These are phyloP conservation scores for Mythimna pallens DNA, from an alignment of 2,888 invertebrate genomes.

Conservation along the genomic window DNA sequence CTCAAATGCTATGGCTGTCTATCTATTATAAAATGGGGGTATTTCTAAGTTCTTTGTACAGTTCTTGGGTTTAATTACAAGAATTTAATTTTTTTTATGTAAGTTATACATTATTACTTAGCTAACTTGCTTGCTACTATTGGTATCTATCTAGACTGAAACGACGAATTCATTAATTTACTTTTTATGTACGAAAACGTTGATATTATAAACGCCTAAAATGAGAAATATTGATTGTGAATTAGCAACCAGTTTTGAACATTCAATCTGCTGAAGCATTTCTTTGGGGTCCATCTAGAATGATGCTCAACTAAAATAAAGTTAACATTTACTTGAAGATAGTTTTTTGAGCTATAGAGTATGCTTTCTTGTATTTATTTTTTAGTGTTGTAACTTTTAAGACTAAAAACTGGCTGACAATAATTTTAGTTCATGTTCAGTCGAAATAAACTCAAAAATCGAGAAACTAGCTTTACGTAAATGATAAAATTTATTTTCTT, in stretches of 20 bases:
- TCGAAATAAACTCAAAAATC: background rate
- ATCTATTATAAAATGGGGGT: conserved; percentile 18
- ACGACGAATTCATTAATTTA: background rate
- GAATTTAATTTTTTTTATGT: conserved; percentile 29
- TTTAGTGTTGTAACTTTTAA: conserved; percentile 5
- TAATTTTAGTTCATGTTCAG: background rate
- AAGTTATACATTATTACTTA: conserved; percentile 23
- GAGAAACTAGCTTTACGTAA: background rate
- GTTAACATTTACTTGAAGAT: conserved; percentile 3
- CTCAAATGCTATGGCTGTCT: conserved; percentile 42
- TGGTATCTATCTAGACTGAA: conserved; percentile 2
- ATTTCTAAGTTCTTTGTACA: conserved; percentile 37
- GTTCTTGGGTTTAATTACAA: conserved; percentile 17
- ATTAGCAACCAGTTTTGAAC: background rate
- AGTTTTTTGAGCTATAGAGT: conserved; percentile 2
- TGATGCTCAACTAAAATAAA: background rate
- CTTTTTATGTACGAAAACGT: background rate
- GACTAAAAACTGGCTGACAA: background rate
- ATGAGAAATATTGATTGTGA: background rate
- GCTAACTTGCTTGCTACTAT: conserved; percentile 14
- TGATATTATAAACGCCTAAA: background rate
- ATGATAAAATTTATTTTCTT: background rate
- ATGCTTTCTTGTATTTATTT: background rate
- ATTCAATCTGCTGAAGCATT: background rate
- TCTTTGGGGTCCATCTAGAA: background rate